Conservation (phyloP, 2,797 vertebrate genomes). For the Fundulus diaphanus region DNA sequence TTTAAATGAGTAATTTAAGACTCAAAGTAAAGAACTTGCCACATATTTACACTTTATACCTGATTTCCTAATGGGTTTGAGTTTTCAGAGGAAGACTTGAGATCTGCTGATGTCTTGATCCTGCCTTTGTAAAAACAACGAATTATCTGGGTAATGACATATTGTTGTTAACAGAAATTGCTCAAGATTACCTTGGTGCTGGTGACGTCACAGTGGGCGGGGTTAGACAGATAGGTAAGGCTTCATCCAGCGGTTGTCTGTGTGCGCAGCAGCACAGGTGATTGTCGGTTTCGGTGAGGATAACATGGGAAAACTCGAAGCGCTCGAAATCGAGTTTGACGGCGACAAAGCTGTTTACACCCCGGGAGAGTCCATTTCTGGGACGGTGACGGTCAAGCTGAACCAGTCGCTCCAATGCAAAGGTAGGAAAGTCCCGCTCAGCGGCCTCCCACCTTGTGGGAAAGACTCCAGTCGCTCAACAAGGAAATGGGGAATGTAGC, state of each 20-base stretch:
- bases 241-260: background rate
- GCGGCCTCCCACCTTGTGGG: slow-evolving; percentile 26
- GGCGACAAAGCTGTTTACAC: slow-evolving; percentile 75
- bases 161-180: background rate
- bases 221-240: background rate
- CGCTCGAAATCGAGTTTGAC: slow-evolving; percentile 73
- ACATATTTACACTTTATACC: background rate
- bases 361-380: slow-evolving; percentile 78
- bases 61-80: background rate
- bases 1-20: background rate
- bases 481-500: slow-evolving; percentile 57
- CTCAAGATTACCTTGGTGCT: background rate
- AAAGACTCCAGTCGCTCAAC: slow-evolving; percentile 29
- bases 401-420: slow-evolving; percentile 73
- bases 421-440: slow-evolving; percentile 67
- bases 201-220: slow-evolving; percentile 44
- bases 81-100: background rate
- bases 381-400: slow-evolving; percentile 66
- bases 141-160: background rate
- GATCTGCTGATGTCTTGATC: background rate
- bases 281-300: background rate
- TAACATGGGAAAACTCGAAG: slow-evolving; percentile 80
- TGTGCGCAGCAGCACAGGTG: slow-evolving; percentile 44
- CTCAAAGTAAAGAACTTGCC: background rate
- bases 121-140: background rate